These are phyloP conservation scores for Apoda limacodes DNA, from an alignment of 2,888 invertebrate genomes.

Conservation along the genomic window DNA sequence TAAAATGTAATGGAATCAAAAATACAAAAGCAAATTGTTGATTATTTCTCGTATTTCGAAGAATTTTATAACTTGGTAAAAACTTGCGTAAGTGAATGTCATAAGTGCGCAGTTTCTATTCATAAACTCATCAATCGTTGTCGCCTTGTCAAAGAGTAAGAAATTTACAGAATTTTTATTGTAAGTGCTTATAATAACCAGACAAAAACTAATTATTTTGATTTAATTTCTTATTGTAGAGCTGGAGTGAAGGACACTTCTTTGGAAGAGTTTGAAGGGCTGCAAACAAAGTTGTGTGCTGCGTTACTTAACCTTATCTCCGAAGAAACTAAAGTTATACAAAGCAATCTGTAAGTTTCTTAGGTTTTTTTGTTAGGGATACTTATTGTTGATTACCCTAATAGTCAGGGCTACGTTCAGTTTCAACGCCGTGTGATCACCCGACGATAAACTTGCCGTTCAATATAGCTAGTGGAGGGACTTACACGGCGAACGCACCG, in stretches of 20 bases:
- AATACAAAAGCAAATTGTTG: constrained; percentile 63
- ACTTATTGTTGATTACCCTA: no score
- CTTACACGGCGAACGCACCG: no score
- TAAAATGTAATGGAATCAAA: constrained; percentile 61
- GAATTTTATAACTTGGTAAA: constrained; percentile 56
- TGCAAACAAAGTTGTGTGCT: constrained; percentile 48
- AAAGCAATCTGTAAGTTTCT: constrained; percentile 43
- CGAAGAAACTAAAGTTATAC: constrained; percentile 49
- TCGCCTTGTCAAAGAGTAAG: constrained; percentile 60
- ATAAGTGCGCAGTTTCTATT: constrained; percentile 59
- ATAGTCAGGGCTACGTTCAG: no score
- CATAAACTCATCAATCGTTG: constrained; percentile 64
- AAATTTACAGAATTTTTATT: background rate
- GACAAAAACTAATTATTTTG: background rate
- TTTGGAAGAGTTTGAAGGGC: constrained; percentile 47
- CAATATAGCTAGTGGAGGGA: no score
- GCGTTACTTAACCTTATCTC: constrained; percentile 49
- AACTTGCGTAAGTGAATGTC: constrained; percentile 60
- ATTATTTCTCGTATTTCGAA: constrained; percentile 63
- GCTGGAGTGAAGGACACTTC: constrained; percentile 49
- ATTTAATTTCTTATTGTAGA: constrained; percentile 34
- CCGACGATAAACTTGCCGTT: no score
- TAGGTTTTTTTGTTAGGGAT: no score
- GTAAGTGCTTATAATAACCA: background rate
- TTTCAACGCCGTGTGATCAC: no score